phyloP scores from a whole-genome alignment of 2,888 invertebrate genomes.

The Linnaemya tessellans region DNA sequence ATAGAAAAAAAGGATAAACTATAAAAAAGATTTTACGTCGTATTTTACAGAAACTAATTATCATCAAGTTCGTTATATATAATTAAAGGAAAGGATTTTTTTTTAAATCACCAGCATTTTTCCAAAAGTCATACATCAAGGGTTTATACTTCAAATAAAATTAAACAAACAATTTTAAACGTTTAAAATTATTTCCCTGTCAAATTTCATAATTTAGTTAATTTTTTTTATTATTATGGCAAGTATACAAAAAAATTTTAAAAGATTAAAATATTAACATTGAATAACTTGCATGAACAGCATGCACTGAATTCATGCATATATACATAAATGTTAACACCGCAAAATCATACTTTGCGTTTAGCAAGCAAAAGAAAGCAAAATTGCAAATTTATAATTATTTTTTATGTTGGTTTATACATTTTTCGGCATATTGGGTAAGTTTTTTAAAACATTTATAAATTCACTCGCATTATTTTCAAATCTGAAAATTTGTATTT shows the following conservation, averaged over 20 bases:
- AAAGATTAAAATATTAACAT: conserved; percentile 26
- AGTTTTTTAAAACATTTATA: neutral
- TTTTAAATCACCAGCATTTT: neutral
- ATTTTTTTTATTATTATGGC: conserved; percentile 21
- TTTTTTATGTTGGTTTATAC: neutral
- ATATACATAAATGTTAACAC: conserved; percentile 54
- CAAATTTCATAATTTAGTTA: conserved; percentile 8
- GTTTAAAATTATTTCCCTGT: conserved; percentile 4
- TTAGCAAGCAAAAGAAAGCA: conserved; percentile 4
- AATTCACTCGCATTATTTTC: too few species aligned
- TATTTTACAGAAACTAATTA: conserved; percentile 31
- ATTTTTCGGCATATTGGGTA: neutral
- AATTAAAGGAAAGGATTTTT: conserved; percentile 20
- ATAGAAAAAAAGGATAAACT: conserved; percentile 13
- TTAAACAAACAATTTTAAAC: neutral
- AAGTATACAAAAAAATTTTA: conserved; percentile 22
- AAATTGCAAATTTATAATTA: neutral
- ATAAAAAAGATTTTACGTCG: conserved; percentile 20
- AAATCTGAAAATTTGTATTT: too few species aligned
- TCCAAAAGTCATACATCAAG: conserved; percentile 34
- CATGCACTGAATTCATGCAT: too few species aligned
- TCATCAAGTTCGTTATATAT: conserved; percentile 42
- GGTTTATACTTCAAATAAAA: conserved; percentile 26
- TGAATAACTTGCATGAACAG: conserved; percentile 30
- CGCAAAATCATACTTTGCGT: conserved; percentile 28